Conservation (phyloP, 2,797 vertebrate genomes). For the Mionectes olivaceus region DNA sequence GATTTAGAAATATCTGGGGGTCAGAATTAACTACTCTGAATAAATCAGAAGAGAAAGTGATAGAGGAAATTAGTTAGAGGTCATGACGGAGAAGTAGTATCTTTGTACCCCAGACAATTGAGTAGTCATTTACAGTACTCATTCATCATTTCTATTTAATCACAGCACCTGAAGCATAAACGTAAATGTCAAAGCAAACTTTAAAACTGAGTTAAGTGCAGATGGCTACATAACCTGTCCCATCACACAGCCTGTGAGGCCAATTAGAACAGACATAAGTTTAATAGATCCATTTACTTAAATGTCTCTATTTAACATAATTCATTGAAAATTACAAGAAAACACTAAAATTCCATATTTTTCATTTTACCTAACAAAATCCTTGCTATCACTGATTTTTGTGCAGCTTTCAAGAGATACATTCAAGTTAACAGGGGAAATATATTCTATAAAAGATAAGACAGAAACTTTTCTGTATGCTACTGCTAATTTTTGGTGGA, state of each 20-base stretch:
- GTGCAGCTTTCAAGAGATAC: rapidly evolving
- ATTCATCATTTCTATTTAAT: conserved; percentile 35
- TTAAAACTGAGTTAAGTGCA: conserved; percentile 16
- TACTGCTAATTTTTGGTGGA: not conserved
- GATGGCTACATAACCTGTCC: not conserved
- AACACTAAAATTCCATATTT: not conserved
- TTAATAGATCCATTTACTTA: conserved; percentile 10
- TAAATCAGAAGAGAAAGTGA: not conserved
- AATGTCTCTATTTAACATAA: not conserved
- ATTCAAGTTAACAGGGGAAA: not conserved
- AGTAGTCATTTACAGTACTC: not conserved
- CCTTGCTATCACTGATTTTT: not conserved
- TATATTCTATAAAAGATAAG: not conserved
- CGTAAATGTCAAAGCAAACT: conserved; percentile 59
- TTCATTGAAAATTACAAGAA: not conserved
- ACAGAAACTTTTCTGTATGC: not conserved
- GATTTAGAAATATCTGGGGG: not conserved
- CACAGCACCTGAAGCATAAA: conserved; percentile 42
- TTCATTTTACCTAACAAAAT: not conserved
- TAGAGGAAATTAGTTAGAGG: not conserved
- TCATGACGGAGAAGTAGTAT: not conserved
- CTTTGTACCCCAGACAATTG: not conserved
- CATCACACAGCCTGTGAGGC: not conserved
- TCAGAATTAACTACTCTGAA: not conserved
- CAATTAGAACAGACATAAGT: not conserved